Evolutionary conservation across 2,888 invertebrate genomes (phyloP).

Genomic region (Andricus quercusramuli): DNA sequence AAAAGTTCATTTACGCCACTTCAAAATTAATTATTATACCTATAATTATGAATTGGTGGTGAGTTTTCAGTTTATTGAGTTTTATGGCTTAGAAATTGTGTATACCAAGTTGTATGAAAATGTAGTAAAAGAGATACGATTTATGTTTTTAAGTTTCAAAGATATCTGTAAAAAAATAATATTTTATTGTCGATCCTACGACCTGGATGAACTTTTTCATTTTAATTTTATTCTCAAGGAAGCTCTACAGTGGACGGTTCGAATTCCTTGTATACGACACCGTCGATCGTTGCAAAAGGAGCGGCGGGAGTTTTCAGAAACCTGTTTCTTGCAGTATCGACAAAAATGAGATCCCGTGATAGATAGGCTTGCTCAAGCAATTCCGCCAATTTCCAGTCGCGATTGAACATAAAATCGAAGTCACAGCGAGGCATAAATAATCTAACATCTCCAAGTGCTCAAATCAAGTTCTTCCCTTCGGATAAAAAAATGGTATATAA

Average conservation of each 20-base stretch:
- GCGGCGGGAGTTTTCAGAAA: conserved; percentile 40
- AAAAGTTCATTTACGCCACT: too few species aligned
- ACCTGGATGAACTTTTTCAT: not conserved
- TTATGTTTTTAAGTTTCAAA: too few species aligned
- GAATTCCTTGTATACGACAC: conserved; percentile 19
- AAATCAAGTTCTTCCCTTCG: not conserved
- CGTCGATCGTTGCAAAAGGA: conserved; percentile 38
- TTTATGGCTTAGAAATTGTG: too few species aligned
- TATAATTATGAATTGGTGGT: too few species aligned
- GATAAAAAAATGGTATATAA: not conserved
- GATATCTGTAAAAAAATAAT: not conserved
- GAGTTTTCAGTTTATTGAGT: too few species aligned
- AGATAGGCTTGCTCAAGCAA: conserved; percentile 33
- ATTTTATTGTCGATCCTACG: not conserved
- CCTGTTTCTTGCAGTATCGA: conserved; percentile 39
- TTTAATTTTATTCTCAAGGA: not conserved
- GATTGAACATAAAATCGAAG: conserved; percentile 9
- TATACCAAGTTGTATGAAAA: too few species aligned
- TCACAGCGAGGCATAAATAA: not conserved
- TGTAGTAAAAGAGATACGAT: too few species aligned
- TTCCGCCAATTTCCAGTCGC: conserved; percentile 19
- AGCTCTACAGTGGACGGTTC: conserved; percentile 11
- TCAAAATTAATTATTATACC: too few species aligned
- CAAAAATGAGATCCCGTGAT: conserved; percentile 36
- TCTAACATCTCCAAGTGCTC: not conserved